phyloP scores from a whole-genome alignment of 2,797 vertebrate genomes.

The Alfaro cultratus region DNA sequence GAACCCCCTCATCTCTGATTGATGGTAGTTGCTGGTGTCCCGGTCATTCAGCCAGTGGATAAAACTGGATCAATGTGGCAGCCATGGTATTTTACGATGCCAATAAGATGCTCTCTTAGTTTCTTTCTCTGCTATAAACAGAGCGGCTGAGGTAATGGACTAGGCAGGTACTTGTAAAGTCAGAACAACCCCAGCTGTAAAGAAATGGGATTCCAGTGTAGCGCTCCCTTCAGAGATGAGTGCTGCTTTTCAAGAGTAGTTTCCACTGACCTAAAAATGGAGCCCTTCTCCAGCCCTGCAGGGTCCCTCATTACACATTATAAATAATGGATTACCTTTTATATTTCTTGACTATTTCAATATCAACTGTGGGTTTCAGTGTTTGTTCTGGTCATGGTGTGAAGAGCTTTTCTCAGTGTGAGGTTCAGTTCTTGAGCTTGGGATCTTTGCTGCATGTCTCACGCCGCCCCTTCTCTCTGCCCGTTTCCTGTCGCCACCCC shows the following conservation, averaged over 20 bases:
- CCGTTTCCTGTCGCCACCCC: neutral
- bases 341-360: constrained; percentile 47
- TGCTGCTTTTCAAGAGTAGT: constrained; percentile 39
- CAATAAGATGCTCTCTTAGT: constrained; percentile 58
- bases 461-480: rapidly evolving
- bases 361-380: constrained; percentile 24
- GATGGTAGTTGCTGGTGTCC: constrained; percentile 43
- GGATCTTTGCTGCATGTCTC: neutral
- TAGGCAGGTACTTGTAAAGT: constrained; percentile 53
- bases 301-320: constrained; percentile 37
- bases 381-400: neutral
- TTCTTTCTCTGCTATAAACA: constrained; percentile 34
- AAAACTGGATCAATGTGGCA: constrained; percentile 70
- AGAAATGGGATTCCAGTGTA: constrained; percentile 49
- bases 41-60: constrained; percentile 58
- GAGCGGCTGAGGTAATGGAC: constrained; percentile 57
- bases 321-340: constrained; percentile 71
- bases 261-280: constrained; percentile 63
- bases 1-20: constrained; percentile 41
- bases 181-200: constrained; percentile 21
- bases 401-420: neutral
- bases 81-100: constrained; percentile 70
- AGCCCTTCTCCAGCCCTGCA: constrained; percentile 21
- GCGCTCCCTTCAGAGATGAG: constrained; percentile 39
- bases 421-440: neutral